Evolutionary conservation across 2,888 invertebrate genomes (phyloP).

Genomic region (Sericinus montela): DNA sequence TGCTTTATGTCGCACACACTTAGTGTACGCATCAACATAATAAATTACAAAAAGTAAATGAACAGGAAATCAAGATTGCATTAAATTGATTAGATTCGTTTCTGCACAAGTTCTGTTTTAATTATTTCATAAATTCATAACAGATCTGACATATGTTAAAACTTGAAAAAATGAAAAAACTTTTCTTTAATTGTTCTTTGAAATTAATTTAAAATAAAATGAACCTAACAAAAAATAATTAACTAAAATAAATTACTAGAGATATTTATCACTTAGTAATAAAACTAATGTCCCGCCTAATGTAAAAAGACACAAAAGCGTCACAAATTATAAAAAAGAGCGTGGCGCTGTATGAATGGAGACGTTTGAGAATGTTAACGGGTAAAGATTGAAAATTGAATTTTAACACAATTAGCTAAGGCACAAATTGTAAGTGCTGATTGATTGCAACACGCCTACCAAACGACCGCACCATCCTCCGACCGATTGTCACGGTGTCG

Average conservation of each 20-base stretch:
- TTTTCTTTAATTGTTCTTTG: no score
- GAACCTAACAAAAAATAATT: background rate
- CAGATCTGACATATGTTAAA: no score
- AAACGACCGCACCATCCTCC: slow-evolving; percentile 73
- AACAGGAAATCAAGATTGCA: no score
- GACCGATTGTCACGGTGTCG: slow-evolving; percentile 57
- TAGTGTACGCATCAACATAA: no score
- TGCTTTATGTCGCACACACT: no score
- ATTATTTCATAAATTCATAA: no score
- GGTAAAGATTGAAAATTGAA: slow-evolving; percentile 7
- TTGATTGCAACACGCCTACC: slow-evolving; percentile 34
- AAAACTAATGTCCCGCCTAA: slow-evolving; percentile 5
- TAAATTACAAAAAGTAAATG: no score
- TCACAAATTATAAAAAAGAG: slow-evolving; percentile 34
- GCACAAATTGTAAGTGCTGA: slow-evolving; percentile 19
- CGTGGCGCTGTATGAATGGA: slow-evolving; percentile 41
- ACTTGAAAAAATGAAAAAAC: no score
- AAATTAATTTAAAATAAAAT: no score
- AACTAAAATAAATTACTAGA: background rate
- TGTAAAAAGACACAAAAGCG: slow-evolving; percentile 27
- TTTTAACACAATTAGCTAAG: slow-evolving; percentile 10
- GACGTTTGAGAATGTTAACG: slow-evolving; percentile 27
- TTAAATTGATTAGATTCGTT: no score
- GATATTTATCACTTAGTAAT: background rate
- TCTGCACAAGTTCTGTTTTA: no score